Percentiles rank a stretch among this genome's conserved stretches.
Conservation (phyloP, 2,888 invertebrate species). For the Electrophaes corylata region DNA sequence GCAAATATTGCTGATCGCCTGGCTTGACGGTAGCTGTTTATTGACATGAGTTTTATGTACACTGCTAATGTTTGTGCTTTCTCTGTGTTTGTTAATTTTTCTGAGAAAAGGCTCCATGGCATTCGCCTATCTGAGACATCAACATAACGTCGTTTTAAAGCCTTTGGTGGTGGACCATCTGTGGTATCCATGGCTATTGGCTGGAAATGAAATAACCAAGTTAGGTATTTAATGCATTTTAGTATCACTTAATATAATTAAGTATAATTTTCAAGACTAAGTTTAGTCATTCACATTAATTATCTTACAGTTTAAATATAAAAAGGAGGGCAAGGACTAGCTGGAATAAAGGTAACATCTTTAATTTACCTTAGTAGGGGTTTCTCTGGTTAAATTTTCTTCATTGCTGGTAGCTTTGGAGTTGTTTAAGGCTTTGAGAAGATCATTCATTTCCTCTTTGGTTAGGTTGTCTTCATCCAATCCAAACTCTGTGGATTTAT, state of each 20-base stretch:
- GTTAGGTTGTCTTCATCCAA: conserved; percentile 74
- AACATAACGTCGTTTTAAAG: conserved; percentile 67
- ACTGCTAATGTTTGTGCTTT: conserved; percentile 73
- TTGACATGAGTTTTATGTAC: conserved; percentile 75
- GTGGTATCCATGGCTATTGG: conserved; percentile 31
- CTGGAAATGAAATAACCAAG: conserved; percentile 6
- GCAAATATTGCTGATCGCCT: conserved; percentile 66
- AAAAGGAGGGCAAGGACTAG: background rate
- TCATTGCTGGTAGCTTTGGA: conserved; percentile 69
- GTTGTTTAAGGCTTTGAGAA: conserved; percentile 72
- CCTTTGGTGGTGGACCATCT: conserved; percentile 47
- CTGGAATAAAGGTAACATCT: background rate
- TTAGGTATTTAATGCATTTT: background rate
- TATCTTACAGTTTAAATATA: no score
- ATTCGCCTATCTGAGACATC: conserved; percentile 74
- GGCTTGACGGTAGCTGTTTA: conserved; percentile 72
- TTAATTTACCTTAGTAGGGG: conserved; percentile 43
- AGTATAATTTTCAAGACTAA: background rate
- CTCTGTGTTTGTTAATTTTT: conserved; percentile 63
- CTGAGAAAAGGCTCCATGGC: conserved; percentile 77
- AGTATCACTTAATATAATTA: background rate
- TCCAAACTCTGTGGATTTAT: conserved; percentile 66
- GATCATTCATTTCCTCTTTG: conserved; percentile 77
- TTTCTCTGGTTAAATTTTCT: conserved; percentile 59
- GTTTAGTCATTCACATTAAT: no score